phyloP scores from a whole-genome alignment of 2,797 vertebrate species.

The Triplophysa bombifrons region DNA sequence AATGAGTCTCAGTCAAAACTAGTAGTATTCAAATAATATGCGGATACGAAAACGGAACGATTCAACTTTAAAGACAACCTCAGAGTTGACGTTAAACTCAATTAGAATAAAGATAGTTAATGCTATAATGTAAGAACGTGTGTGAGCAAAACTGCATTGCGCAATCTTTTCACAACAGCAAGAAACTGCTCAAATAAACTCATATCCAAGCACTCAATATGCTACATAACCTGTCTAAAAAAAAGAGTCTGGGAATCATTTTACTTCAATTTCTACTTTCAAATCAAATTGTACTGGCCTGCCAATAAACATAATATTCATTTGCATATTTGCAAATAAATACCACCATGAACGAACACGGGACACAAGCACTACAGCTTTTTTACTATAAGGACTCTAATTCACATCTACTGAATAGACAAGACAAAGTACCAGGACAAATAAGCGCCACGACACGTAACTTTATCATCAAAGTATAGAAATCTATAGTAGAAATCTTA shows the following conservation, averaged over 20 bases:
- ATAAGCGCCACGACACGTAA: conserved; percentile 65
- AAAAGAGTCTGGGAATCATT: conserved; percentile 46
- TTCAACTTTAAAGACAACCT: conserved; percentile 68
- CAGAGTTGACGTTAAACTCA: conserved; percentile 51
- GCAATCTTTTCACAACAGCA: conserved; percentile 66
- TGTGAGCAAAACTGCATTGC: conserved; percentile 60
- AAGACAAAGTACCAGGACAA: conserved; percentile 89
- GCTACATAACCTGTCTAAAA: conserved; percentile 76
- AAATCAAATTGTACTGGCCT: conserved; percentile 75
- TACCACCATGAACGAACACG: conserved; percentile 59
- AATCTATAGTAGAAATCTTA: conserved; percentile 51
- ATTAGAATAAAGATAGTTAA: conserved; percentile 61
- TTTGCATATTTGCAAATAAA: conserved; percentile 66
- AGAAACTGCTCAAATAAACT: conserved; percentile 59
- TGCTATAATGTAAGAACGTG: conserved; percentile 64
- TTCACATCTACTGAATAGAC: conserved; percentile 73
- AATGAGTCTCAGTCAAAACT: conserved; percentile 15
- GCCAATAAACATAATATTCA: conserved; percentile 67
- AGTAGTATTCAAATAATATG: conserved; percentile 39
- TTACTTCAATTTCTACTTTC: conserved; percentile 19
- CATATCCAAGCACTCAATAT: conserved; percentile 69
- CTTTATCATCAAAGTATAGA: conserved; percentile 61
- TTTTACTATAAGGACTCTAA: conserved; percentile 61
- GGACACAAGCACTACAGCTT: conserved; percentile 66
- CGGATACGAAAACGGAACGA: conserved; percentile 62